Evolutionary conservation across 2,113 vertebrate species (phyloP), one percentile per base, ranked within the genome.

Genomic region (Rhadina sibilatrix): DNA sequence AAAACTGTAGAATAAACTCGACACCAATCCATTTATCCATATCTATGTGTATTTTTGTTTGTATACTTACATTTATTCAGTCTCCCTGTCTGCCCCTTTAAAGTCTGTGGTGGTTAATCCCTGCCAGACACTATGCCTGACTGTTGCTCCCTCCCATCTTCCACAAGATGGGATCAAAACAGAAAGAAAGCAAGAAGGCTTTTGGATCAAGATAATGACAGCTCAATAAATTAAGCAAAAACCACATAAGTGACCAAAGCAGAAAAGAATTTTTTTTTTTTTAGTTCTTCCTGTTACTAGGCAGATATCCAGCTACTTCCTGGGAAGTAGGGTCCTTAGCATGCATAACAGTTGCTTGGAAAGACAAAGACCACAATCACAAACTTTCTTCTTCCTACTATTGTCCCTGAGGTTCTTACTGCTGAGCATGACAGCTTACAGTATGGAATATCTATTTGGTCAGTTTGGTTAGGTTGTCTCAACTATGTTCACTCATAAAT

Each of bases 61-160:
- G 23, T 40, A 6, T 42, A 18, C 40, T 12, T 54, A 46, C 15
- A 54, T 17, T 25, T 18, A 61, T 25, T 19, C 18, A 69, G 12
- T 49, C 46, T 77, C 25, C 52, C 5, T 37, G 6, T 42, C 21
- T 66, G 21, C 8, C 17, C 14, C 24, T 56, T 59, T 56, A 46
- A 82, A 71, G 20, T 60, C 53, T 56, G 5, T 49, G 28, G 10
- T 40, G n/a, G 5, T 56, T 82, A 42, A 47, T 23, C 18, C 13
- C 15, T 44, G 15, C 5, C 14, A 30, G 31, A 18, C 50, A 2
- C 3, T 16, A 47, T 0, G 0, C 19, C 53, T 78, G 37, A 13
- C 23, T 56, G 3, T 89, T 42, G 5, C 5, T 81, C 22, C 28
- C 7, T 80, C 33, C 14, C 9, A 7, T 38, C 30, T 76, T 68